Base-by-base conservation (phyloP, 2,113 vertebrate species). In the Centropus unirufus region DNA sequence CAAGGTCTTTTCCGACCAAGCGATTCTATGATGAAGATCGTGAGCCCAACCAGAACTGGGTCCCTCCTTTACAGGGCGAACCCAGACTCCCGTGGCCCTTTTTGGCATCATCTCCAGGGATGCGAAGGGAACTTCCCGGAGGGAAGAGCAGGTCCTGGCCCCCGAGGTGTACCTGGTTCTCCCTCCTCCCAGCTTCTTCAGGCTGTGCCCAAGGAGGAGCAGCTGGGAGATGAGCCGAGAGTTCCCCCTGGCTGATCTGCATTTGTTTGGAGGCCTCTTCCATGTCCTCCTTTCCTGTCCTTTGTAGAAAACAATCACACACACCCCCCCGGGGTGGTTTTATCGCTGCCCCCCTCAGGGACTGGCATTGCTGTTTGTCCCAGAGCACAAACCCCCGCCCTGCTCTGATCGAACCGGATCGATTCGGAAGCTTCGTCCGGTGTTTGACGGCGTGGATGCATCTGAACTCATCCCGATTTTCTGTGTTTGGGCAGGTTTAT, bases 281-380 rank as follows among this genome's bases (percentile, higher is more conserved):
- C 92, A 67, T 8, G 85, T 72, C 6, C 75, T 46, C 70, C 93
- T 83, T 95, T 97, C 95, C 94, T 95, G 96, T 67, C 61, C 94
- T 97, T 96, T 96, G 94, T 97, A 39, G 61, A 70, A 16, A 80
- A 97, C 96, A 95, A 96, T 90, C 36, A 36, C 36, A 36, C 36
- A 81, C 36, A 4, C 44, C 79, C n/a, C 46, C 46, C 90, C 64
- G 29, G 70, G 63, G 54, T 66, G 86, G 80, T 34, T 95, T 93
- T 63, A 78, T 70, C 77, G 67, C 73, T 81, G 44, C 69, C 83
- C 74, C 83, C 78, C 85, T 11, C 51, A 40, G 77, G 90, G 87
- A 40, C 85, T 7, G 44, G 32, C 76, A 75, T 84, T 63, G 49
- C 1, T 47, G 19, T 66, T 83, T 8, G 67, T 15, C 79, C 57